phyloP scores from a whole-genome alignment of 2,113 vertebrate species.

The Bathybates hornii region DNA sequence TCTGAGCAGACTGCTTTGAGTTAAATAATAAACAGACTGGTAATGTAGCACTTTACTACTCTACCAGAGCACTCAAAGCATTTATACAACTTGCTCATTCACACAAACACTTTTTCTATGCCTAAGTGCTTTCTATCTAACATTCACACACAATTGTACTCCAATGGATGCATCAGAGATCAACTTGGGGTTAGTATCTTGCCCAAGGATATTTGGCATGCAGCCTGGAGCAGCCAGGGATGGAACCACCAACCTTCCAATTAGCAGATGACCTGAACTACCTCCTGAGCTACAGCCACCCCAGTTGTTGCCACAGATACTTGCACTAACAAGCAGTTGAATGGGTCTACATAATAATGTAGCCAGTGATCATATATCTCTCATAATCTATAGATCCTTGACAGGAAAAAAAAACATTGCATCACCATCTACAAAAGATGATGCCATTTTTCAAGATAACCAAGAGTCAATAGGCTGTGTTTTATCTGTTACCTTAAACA shows the following conservation, averaged over 20 bases:
- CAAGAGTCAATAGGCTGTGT: background rate
- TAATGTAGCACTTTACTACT: background rate
- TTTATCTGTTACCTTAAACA: background rate
- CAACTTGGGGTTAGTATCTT: background rate
- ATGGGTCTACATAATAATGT: background rate
- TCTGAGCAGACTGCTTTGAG: background rate
- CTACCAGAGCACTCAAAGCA: background rate
- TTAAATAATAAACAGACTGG: background rate
- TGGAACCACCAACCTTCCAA: background rate
- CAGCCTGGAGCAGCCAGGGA: background rate
- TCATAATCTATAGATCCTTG: background rate
- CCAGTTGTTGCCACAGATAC: background rate
- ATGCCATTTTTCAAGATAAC: background rate
- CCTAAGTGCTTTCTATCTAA: background rate
- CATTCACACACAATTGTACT: background rate
- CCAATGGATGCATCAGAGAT: background rate
- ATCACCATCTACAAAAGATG: background rate
- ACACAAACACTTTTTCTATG: background rate
- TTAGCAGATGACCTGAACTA: background rate
- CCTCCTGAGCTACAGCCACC: background rate
- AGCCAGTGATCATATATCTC: background rate
- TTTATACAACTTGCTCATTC: background rate
- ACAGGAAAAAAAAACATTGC: background rate
- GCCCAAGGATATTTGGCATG: background rate
- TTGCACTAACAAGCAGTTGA: background rate